A percentile compares a stretch with the other conserved stretches of the same genome.
Evolutionary conservation across 2,113 vertebrate species (phyloP).

Genomic region (Mastomys natalensis): DNA sequence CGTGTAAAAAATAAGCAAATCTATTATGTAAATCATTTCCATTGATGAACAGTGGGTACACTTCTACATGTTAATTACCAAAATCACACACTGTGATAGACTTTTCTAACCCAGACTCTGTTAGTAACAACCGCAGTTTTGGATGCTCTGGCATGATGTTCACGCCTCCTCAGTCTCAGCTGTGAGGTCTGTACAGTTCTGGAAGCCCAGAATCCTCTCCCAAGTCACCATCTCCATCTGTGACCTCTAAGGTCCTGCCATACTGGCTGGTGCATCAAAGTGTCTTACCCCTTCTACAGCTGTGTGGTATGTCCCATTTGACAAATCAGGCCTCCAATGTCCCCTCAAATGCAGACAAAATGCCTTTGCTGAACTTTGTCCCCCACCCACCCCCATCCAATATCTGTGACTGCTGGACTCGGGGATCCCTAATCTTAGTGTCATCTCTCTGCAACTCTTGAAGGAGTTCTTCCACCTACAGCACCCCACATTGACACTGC

Average conservation of each 20-base stretch:
- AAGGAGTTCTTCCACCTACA: background rate
- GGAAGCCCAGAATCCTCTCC: no score
- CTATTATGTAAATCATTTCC: background rate
- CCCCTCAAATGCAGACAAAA: background rate
- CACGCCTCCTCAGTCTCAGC: background rate
- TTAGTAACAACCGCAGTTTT: background rate
- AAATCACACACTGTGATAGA: background rate
- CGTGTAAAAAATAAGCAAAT: background rate
- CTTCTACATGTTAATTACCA: background rate
- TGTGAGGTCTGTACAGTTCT: no score
- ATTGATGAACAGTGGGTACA: background rate
- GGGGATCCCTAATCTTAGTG: background rate
- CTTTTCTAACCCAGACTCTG: background rate
- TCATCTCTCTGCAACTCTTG: background rate
- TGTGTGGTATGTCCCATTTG: background rate
- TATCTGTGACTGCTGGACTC: background rate
- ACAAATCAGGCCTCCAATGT: background rate
- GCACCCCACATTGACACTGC: background rate
- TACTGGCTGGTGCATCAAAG: background rate
- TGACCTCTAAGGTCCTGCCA: background rate
- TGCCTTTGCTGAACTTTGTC: background rate
- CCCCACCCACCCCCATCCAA: background rate
- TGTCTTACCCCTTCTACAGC: background rate
- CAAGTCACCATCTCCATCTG: background rate
- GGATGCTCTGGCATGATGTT: background rate